Evolutionary conservation across 2,797 vertebrate genomes (phyloP), one percentile per base, ranked within the genome.

Genomic region (Chaetophractus vellerosus): DNA sequence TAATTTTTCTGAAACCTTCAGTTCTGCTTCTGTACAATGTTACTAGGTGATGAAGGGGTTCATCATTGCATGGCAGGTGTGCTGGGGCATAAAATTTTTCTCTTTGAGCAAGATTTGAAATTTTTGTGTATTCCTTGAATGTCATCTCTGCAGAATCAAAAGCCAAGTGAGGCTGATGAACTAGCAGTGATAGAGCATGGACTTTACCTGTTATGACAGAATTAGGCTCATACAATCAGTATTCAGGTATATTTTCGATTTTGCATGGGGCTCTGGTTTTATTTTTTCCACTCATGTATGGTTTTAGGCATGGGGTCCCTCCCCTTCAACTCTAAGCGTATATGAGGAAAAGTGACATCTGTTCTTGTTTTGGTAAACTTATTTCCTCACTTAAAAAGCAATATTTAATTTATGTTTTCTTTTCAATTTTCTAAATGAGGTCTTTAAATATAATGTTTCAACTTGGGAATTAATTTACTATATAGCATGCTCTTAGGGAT

Each of bases 281-380:
- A 41, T 88, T 88, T 76, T 82, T 18, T 88, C 4, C 24, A n/a
- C 59, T 79, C 59, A 50, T 12, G 1, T 41, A 9, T 78, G 21
- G 4, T 45, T 83, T 80, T 82, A 75, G 74, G 23, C 16, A 48
- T 45, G 23, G 69, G 57, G 95, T 90, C 96, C 96, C 97, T 91
- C 96, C 96, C 96, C 10, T 92, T 74, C 26, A 83, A 28, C 15
- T 85, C 36, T 69, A 28, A 64, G 79, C 36, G 10, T 57, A 33
- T 24, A 21, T 26, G 45, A 96, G 68, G 63, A 76, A 94, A 79
- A 91, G 6, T 83, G 61, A 45, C 31, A 74, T 45, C 52, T 88
- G 2, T 85, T 31, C 33, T 81, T 57, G 78, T 38, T 88, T 95
- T 81, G 82, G 59, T 90, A 41, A 71, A 69, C n/a, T 94, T 85